Percentiles rank a stretch among this genome's conserved stretches.
phyloP scores from a whole-genome alignment of 2,888 invertebrate species.

The Antitype chi region DNA sequence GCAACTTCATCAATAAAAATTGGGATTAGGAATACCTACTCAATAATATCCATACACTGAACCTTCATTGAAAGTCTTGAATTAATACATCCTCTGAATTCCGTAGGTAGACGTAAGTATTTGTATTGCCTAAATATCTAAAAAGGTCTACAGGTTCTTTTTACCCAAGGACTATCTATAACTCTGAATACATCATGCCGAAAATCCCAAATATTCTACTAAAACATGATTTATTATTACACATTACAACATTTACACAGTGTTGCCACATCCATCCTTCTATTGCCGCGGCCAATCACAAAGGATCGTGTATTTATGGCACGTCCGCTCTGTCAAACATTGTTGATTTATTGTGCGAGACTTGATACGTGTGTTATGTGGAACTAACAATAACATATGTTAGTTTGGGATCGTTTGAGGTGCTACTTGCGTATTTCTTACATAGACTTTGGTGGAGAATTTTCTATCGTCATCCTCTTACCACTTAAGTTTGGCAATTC shows the following conservation, averaged over 20 bases:
- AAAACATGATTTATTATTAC: conserved; percentile 50
- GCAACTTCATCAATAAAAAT: neutral
- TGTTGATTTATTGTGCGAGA: conserved; percentile 61
- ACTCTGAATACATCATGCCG: neutral
- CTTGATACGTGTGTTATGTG: conserved; percentile 57
- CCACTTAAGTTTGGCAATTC: neutral
- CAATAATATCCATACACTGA: neutral
- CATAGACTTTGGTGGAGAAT: neutral
- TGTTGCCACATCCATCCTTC: conserved; percentile 52
- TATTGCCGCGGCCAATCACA: conserved; percentile 55
- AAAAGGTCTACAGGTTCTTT: conserved; percentile 2
- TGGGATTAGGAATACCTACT: conserved; percentile 4
- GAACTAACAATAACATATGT: conserved; percentile 35
- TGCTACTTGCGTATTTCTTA: conserved; percentile 7
- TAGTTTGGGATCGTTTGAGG: conserved; percentile 11
- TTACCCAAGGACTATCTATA: neutral
- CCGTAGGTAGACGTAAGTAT: neutral
- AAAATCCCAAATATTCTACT: conserved; percentile 24
- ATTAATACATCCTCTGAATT: neutral
- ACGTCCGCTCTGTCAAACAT: conserved; percentile 66
- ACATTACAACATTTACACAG: conserved; percentile 23
- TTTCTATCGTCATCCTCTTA: neutral
- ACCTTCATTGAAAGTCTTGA: neutral
- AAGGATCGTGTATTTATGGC: conserved; percentile 63
- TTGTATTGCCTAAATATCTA: neutral